These are phyloP conservation scores for Myripristis jacobus DNA, from an alignment of 2,797 vertebrate genomes.

Conservation along the genomic window DNA sequence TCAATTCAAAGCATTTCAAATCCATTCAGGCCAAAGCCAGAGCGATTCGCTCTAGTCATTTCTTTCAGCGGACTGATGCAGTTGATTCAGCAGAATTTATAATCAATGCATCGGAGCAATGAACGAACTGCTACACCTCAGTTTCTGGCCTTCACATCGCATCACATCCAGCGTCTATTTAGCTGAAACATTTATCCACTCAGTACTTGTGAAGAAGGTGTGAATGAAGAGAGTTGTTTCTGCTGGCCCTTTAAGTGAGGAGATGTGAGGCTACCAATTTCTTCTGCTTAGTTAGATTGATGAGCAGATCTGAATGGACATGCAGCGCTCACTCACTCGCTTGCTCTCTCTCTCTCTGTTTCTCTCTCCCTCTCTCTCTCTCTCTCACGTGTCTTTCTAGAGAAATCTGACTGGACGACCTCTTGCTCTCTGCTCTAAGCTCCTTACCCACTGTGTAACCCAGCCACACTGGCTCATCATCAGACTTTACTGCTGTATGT, in stretches of 20 bases:
- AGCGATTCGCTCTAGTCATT: too few species aligned
- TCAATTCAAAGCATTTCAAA: too few species aligned
- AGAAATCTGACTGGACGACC: constrained; percentile 73
- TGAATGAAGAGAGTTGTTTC: neutral
- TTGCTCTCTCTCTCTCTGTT: constrained; percentile 4
- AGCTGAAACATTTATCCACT: neutral
- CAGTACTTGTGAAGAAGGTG: neutral
- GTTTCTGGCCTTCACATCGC: neutral
- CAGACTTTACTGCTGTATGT: constrained; percentile 45
- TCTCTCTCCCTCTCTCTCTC: constrained; percentile 3
- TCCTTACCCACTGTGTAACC: constrained; percentile 73
- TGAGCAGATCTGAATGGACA: constrained; percentile 37
- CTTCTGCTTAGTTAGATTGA: constrained; percentile 16
- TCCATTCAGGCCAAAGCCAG: too few species aligned
- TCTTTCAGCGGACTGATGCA: too few species aligned
- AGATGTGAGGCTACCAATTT: constrained; percentile 2
- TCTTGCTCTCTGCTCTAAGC: constrained; percentile 68
- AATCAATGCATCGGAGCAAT: too few species aligned
- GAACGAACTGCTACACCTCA: too few species aligned
- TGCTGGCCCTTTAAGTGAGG: neutral
- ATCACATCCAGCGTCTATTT: too few species aligned
- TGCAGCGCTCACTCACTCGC: constrained; percentile 1
- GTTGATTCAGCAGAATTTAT: too few species aligned
- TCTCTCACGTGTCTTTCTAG: constrained; percentile 52
- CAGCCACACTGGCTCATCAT: constrained; percentile 62